Conservation (phyloP, 2,888 invertebrate genomes). For the Cylindroiulus punctatus region DNA sequence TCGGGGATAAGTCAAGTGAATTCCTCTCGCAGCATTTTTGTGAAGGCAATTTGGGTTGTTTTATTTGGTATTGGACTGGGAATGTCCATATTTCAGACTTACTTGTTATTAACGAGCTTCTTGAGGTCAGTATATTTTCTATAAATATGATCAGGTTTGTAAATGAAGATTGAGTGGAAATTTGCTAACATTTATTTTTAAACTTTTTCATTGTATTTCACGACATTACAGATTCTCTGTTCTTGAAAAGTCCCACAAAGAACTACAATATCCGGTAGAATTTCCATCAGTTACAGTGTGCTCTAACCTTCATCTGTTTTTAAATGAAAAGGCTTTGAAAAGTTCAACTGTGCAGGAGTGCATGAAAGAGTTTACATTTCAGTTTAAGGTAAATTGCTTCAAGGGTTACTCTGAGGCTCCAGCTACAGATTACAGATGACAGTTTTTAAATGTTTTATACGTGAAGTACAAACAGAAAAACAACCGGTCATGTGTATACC, state of each 20-base stretch:
- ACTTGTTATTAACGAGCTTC: not conserved
- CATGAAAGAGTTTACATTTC: not conserved
- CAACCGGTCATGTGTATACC: no score
- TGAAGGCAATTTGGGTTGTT: not conserved
- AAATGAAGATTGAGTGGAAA: no score
- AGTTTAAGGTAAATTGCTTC: not conserved
- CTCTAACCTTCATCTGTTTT: not conserved
- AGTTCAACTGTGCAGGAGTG: not conserved
- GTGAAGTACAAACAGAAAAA: no score
- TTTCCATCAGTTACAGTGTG: conserved; percentile 3
- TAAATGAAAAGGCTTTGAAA: not conserved
- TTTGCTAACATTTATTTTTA: no score
- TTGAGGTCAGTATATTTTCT: not conserved
- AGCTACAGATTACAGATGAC: no score
- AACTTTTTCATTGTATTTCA: no score
- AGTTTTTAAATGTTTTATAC: no score
- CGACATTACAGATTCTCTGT: not conserved
- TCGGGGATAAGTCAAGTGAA: not conserved
- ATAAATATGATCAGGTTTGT: not conserved
- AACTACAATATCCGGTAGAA: conserved; percentile 1
- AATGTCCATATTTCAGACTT: conserved; percentile 9
- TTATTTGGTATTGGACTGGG: not conserved
- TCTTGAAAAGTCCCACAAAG: not conserved
- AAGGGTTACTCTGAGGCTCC: no score
- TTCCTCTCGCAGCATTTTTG: not conserved